phyloP scores from a whole-genome alignment of 2,113 vertebrate genomes.

The Poeciliopsis turrubarensis region DNA sequence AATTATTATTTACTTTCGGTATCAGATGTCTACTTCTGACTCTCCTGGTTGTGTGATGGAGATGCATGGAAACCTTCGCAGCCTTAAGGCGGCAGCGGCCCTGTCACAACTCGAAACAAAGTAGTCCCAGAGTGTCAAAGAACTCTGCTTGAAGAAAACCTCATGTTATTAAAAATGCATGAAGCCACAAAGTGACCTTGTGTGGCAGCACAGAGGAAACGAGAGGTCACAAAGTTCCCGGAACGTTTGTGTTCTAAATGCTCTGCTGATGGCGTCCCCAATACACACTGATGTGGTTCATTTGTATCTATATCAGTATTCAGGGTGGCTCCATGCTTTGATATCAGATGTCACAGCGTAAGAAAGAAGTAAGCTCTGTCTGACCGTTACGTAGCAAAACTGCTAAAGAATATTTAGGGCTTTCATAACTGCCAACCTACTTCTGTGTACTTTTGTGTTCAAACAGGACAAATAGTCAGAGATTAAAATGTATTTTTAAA shows the following conservation, averaged over 20 bases:
- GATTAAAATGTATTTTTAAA: constrained; percentile 8
- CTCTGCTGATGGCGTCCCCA: too few species aligned
- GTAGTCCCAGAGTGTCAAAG: background rate
- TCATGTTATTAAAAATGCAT: background rate
- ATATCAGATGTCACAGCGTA: background rate
- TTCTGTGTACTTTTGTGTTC: background rate
- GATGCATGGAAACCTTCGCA: background rate
- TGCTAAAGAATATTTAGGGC: background rate
- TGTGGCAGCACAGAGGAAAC: background rate
- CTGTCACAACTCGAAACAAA: background rate
- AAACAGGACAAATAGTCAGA: background rate
- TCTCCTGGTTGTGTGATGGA: background rate
- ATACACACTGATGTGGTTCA: background rate
- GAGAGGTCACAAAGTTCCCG: background rate
- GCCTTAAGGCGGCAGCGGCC: background rate
- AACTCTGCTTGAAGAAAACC: background rate
- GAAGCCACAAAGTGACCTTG: background rate
- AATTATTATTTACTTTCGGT: background rate
- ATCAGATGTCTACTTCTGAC: constrained; percentile 10
- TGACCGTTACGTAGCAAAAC: background rate
- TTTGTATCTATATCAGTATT: too few species aligned
- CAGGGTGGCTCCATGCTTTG: background rate
- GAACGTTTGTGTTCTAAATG: too few species aligned
- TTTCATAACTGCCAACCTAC: background rate
- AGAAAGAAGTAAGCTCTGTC: background rate